A percentile compares a stretch with the other conserved stretches of the same genome.
Conservation (phyloP, 2,797 vertebrate genomes). For the Gallirallus australis region DNA sequence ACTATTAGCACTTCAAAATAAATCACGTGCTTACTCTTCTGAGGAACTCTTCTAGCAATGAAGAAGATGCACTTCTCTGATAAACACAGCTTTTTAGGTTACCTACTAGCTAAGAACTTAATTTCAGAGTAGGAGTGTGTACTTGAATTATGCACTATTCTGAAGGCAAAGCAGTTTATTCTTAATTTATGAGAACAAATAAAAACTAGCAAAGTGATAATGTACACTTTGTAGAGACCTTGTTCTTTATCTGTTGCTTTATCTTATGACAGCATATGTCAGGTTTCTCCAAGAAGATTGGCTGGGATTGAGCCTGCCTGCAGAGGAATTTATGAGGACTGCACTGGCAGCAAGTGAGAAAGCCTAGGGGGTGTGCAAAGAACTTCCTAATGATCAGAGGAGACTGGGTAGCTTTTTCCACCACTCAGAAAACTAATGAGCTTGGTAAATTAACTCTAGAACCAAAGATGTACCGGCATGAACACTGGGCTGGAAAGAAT, state of each 20-base stretch:
- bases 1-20: background rate
- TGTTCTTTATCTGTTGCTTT: background rate
- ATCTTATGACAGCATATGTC: background rate
- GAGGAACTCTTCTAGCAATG: background rate
- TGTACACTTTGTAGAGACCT: background rate
- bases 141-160: background rate
- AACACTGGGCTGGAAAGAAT: background rate
- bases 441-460: background rate
- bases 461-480: background rate
- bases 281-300: no score
- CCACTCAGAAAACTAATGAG: background rate
- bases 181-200: background rate
- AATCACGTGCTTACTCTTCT: background rate
- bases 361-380: background rate
- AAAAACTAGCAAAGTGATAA: background rate
- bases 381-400: background rate
- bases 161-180: background rate
- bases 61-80: background rate
- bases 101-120: background rate
- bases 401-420: background rate
- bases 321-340: background rate
- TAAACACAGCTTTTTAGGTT: background rate
- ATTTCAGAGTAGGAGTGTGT: rapidly evolving
- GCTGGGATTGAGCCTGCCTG: background rate
- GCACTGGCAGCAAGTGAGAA: background rate